phyloP scores from a whole-genome alignment of 30 jellyfish, hydroid and myxozoan genomes.

The Phacellophora camtschatica region DNA sequence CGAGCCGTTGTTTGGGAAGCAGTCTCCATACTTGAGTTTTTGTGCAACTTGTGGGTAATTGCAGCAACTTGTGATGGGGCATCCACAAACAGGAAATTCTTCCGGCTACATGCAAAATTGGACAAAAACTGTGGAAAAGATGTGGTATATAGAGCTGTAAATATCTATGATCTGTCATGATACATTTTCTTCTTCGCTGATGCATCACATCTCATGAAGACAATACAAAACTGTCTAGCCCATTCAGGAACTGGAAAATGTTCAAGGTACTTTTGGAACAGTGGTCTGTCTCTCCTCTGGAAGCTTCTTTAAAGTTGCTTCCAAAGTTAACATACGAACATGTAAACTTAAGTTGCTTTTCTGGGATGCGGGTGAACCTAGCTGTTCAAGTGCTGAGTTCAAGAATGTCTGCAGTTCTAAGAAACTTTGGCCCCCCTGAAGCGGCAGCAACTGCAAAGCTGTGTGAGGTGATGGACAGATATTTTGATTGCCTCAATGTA shows the following conservation, averaged over 20 bases:
- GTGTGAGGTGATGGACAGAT: conserved; percentile 58
- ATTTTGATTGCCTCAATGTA: conserved; percentile 16
- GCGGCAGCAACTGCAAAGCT: conserved; percentile 53
- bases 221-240: conserved; percentile 31
- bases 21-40: background rate
- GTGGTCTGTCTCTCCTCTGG: conserved; percentile 60
- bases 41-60: conserved; percentile 47
- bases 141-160: background rate
- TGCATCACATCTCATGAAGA: conserved; percentile 58
- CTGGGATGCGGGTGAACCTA: conserved; percentile 59
- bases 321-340: conserved; percentile 53
- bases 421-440: conserved; percentile 46
- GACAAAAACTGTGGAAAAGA: background rate
- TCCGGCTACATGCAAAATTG: background rate
- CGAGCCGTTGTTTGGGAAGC: conserved; percentile 60
- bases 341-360: conserved; percentile 35
- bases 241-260: conserved; percentile 32
- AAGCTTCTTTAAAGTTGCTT: conserved; percentile 49
- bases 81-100: conserved; percentile 22
- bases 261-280: conserved; percentile 72
- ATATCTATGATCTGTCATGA: conserved; percentile 6
- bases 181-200: conserved; percentile 29
- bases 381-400: conserved; percentile 62
- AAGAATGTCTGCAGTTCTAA: conserved; percentile 17
- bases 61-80: conserved; percentile 47